Base-by-base conservation (phyloP, 2,797 vertebrate genomes). In the Diplodus puntazzo region DNA sequence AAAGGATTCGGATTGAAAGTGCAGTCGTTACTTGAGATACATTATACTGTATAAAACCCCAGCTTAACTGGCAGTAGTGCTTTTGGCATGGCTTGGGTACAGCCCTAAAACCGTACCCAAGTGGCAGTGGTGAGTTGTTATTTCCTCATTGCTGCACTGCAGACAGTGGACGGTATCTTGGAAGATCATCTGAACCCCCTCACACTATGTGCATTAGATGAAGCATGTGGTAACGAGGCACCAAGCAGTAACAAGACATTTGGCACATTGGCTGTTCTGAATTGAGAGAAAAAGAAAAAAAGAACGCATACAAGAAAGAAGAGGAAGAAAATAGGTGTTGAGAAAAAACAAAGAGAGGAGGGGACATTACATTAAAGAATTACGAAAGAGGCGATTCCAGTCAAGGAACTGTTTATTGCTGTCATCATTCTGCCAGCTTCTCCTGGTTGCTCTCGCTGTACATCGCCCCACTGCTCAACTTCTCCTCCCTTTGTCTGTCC, bases 391-490 rank as follows among this genome's bases (percentile, higher is more conserved):
- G 18, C 50, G 48, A 67, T n/a, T 71, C 11, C 11, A 53, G 63
- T 70, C 64, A 62, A 13, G 30, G 20, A 73, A 53, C n/a, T 11
- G 8, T 55, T 80, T 57, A 23, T 54, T 72, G 70, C 69, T 12
- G 13, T 23, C 14, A 5, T 83, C 58, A 53, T 69, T 48, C 3
- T 0, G 17, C 30, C 60, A 49, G 18, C 1, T 25, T 49, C 50
- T 53, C 17, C 17, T n/a, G 55, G 9, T 50, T 25, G 17, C 12
- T 72, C 43, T 53, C 18, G 21, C 18, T 27, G 69, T n/a, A 20
- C 23, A 68, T 52, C 39, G 42, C 21, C 25, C n/a, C n/a, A 2
- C 25, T 27, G 18, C 27, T 74, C 43, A 48, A 39, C 42, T 45
- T 65, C 39, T 48, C n/a, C 39, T 48, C n/a, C n/a, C 30, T 27